phyloP scores from a whole-genome alignment of 2,113 vertebrate genomes.

The Pelecanus crispus region DNA sequence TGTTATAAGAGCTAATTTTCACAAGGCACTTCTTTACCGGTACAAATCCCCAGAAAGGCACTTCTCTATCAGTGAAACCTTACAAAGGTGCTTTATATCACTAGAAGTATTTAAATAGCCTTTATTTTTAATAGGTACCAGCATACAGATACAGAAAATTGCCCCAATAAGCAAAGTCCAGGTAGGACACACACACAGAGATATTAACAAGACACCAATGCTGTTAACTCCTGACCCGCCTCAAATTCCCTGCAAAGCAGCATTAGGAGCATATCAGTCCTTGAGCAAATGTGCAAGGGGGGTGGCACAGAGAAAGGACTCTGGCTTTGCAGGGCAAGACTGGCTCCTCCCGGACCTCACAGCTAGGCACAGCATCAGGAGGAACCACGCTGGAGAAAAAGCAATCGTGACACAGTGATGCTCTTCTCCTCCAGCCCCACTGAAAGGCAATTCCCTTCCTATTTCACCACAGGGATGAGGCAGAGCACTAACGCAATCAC shows the following conservation, averaged over 20 bases:
- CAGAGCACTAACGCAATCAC: not conserved
- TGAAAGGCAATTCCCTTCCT: not conserved
- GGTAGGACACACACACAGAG: not conserved
- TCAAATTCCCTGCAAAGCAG: not conserved
- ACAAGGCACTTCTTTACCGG: not conserved
- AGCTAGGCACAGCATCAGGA: not conserved
- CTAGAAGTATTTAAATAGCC: not conserved
- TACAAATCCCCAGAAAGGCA: not conserved
- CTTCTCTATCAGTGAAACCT: not conserved
- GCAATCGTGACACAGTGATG: rapidly evolving
- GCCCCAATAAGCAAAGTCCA: not conserved
- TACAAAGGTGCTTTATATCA: not conserved
- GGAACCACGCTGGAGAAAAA: not conserved
- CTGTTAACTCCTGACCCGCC: not conserved
- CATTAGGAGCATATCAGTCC: not conserved
- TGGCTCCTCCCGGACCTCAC: not conserved
- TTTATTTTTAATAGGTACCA: not conserved
- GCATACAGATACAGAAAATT: not conserved
- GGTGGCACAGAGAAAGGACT: not conserved
- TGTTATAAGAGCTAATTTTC: not conserved
- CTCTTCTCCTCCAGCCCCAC: not conserved
- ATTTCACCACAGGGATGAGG: not conserved
- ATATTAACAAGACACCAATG: not conserved
- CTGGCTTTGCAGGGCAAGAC: not conserved
- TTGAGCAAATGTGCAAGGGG: not conserved